These are phyloP conservation scores for Oscheius myriophilus DNA, from an alignment of 2,888 invertebrate genomes.

Conservation along the genomic window DNA sequence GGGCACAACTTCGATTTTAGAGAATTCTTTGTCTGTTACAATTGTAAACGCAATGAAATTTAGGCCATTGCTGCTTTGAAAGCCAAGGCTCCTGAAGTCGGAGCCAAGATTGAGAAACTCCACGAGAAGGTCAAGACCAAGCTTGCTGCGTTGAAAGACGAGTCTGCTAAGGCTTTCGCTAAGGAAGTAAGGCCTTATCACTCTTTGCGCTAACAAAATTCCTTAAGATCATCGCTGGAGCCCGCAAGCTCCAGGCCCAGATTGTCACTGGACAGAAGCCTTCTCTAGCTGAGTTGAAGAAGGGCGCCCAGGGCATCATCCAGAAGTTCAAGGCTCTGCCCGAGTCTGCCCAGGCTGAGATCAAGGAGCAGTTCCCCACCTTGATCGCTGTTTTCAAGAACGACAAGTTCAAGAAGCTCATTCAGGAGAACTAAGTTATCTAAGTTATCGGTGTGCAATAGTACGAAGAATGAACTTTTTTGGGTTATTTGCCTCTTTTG, in stretches of 20 bases:
- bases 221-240: conserved; percentile 28
- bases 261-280: conserved; percentile 30
- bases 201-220: too few relatives aligned
- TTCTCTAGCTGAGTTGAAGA: conserved; percentile 30
- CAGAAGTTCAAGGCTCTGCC: conserved; percentile 37
- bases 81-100: conserved; percentile 6
- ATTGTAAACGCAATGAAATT: too few relatives aligned
- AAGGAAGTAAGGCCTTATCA: conserved; percentile 11
- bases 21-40: too few relatives aligned
- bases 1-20: too few relatives aligned
- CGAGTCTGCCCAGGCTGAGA: conserved; percentile 32
- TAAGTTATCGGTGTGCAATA: too few relatives aligned
- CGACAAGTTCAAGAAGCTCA: conserved; percentile 52
- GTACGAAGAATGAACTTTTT: too few relatives aligned
- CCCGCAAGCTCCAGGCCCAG: conserved; percentile 26
- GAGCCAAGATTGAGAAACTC: conserved; percentile 13
- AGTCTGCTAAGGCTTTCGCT: conserved; percentile 20
- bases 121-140: conserved; percentile 6
- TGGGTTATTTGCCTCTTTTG: too few relatives aligned
- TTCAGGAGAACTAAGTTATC: conserved; percentile 30
- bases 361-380: conserved; percentile 40
- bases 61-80: conserved; percentile 8
- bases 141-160: conserved; percentile 7
- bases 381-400: conserved; percentile 35
- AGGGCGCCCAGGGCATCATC: conserved; percentile 18